These are phyloP conservation scores for Oconnorella tubifera DNA, from an alignment of 2,888 invertebrate species.

Conservation along the genomic window DNA sequence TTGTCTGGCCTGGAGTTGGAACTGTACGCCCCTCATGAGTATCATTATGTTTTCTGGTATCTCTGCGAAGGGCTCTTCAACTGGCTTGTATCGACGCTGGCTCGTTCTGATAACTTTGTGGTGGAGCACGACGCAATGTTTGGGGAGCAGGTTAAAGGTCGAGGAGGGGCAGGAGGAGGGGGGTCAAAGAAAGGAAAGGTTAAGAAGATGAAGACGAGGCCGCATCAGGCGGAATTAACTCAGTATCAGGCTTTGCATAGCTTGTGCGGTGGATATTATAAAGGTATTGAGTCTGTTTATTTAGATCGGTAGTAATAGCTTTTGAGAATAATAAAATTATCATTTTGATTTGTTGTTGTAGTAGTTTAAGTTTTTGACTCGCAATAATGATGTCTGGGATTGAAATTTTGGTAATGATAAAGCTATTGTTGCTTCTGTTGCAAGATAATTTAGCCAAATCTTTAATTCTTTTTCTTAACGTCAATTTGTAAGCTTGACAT, in stretches of 20 bases:
- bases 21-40: constrained; percentile 91
- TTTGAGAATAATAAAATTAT: too few species aligned
- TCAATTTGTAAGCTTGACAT: too few species aligned
- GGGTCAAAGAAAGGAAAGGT: constrained; percentile 60
- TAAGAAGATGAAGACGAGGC: constrained; percentile 62
- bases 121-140: constrained; percentile 68
- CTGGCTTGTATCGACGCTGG: constrained; percentile 85
- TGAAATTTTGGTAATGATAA: too few species aligned
- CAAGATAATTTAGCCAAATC: too few species aligned
- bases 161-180: constrained; percentile 37
- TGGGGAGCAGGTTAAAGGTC: constrained; percentile 39
- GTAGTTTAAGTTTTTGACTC: too few species aligned
- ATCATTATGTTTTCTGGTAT: constrained; percentile 76
- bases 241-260: constrained; percentile 86
- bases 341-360: too few species aligned
- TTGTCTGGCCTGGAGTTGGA: constrained; percentile 92
- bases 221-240: constrained; percentile 76
- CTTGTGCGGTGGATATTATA: constrained; percentile 91
- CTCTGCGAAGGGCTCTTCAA: constrained; percentile 83
- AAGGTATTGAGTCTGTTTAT: too few species aligned
- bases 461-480: too few species aligned
- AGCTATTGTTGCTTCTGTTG: too few species aligned
- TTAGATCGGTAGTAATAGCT: too few species aligned
- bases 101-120: constrained; percentile 80
- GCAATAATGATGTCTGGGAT: too few species aligned